Evolutionary conservation across 2,797 vertebrate genomes (phyloP), one percentile per base, ranked within the genome.

Genomic region (Psittacula derbiana): DNA sequence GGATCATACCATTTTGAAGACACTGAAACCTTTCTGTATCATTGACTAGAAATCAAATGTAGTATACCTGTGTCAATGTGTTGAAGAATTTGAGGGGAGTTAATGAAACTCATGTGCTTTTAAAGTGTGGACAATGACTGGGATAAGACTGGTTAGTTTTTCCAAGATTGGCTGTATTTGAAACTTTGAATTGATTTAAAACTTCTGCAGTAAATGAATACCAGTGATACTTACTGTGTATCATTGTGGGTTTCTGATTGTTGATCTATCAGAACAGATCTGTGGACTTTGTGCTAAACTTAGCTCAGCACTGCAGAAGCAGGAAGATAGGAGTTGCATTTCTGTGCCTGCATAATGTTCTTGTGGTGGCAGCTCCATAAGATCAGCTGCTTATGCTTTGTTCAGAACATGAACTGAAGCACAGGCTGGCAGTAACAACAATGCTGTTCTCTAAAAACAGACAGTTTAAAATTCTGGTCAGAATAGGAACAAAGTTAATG

Each of bases 291-390:
- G 47, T 15, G 33, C 61, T 43, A 64, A 70, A 46, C 58, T n/a
- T 20, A 9, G 57, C 41, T 12, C 6, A 18, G 78, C 3, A 1
- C 27, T 16, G 62, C 1, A 0, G 43, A 38, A 65, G 25, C 50
- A 27, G 66, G 50, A 74, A 36, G 38, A 5, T 18, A 43, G 0
- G 2, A 0, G 3, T 18, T 25, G 19, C 36, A 7, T 44, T 64
- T 49, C 27, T 12, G 15, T 33, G 21, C 53, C 66, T 62, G 50
- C 33, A 2, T 47, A 2, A 0, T n/a, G 13, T 36, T 66, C 41
- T 86, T 16, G 0, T 0, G 1, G 27, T 58, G 80, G 36, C 81
- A 76, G 25, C 70, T 81, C 43, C 4, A 0, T 27, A 2, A 80
- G 46, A 43, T 7, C 27, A 60, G 41, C 47, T 87, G 46, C 4